phyloP scores from a whole-genome alignment of 2,797 vertebrate species.

The Acomys russatus region DNA sequence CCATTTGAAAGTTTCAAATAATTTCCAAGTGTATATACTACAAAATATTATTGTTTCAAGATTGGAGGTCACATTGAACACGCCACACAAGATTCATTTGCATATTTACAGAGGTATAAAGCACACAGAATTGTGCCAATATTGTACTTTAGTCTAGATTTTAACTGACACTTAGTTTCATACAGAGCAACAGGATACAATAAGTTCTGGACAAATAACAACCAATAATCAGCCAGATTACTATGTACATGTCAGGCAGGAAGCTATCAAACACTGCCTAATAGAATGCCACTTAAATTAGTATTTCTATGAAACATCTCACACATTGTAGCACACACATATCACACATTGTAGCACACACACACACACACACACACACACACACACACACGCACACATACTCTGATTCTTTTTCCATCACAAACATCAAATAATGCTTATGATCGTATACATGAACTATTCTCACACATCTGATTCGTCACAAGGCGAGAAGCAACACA shows the following conservation, averaged over 20 bases:
- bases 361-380: not conserved
- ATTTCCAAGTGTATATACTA: conserved; percentile 87
- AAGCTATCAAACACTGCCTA: conserved; percentile 87
- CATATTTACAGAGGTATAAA: conserved; percentile 88
- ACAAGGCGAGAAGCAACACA: conserved; percentile 10
- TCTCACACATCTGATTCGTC: conserved; percentile 44
- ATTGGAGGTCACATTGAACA: conserved; percentile 86
- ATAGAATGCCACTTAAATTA: conserved; percentile 84
- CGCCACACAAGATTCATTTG: conserved; percentile 83
- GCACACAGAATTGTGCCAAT: conserved; percentile 91
- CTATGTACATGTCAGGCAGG: conserved; percentile 89
- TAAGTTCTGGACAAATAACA: conserved; percentile 88
- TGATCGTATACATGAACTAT: conserved; percentile 64
- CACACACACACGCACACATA: not conserved
- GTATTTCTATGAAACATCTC: conserved; percentile 83
- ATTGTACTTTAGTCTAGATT: conserved; percentile 86
- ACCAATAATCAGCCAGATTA: conserved; percentile 88
- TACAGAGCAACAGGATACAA: conserved; percentile 88
- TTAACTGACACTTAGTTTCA: conserved; percentile 87
- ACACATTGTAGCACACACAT: conserved; percentile 42
- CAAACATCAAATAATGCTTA: conserved; percentile 61
- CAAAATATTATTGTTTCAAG: conserved; percentile 88
- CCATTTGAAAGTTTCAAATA: conserved; percentile 87
- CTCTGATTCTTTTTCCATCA: conserved; percentile 70
- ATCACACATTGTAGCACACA: not conserved